Percentiles rank a stretch among this genome's conserved stretches.
Conservation (phyloP, 2,113 vertebrate genomes). For the Trinectes maculatus region DNA sequence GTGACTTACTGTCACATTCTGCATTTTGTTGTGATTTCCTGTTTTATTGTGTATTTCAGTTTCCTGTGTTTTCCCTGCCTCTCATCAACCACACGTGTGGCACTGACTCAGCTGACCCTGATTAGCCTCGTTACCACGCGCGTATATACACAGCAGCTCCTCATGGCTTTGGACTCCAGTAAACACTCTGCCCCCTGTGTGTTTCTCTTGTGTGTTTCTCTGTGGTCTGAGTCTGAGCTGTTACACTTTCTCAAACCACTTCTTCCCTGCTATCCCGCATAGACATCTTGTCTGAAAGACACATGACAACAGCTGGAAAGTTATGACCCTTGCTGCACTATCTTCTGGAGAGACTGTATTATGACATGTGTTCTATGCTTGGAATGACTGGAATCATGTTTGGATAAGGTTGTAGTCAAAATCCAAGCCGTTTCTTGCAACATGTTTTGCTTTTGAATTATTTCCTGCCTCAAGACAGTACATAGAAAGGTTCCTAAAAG, state of each 20-base stretch:
- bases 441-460: constrained; percentile 43
- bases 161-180: no score
- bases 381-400: not conserved
- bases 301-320: not conserved
- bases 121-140: no score
- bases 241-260: not conserved
- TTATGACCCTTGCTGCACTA: not conserved
- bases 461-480: constrained; percentile 51
- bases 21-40: no score
- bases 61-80: no score
- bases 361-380: not conserved
- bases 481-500: constrained; percentile 72
- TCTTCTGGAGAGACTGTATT: constrained; percentile 5
- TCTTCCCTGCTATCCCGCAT: not conserved
- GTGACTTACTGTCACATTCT: no score
- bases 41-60: no score
- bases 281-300: not conserved
- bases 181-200: no score
- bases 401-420: not conserved
- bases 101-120: no score
- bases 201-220: no score
- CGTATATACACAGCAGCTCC: no score
- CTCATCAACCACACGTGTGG: no score
- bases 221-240: not conserved
- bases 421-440: constrained; percentile 12